A percentile compares a stretch with the other conserved stretches of the same genome.
phyloP scores from a whole-genome alignment of 2,888 invertebrate species.

The Dicycla oo region DNA sequence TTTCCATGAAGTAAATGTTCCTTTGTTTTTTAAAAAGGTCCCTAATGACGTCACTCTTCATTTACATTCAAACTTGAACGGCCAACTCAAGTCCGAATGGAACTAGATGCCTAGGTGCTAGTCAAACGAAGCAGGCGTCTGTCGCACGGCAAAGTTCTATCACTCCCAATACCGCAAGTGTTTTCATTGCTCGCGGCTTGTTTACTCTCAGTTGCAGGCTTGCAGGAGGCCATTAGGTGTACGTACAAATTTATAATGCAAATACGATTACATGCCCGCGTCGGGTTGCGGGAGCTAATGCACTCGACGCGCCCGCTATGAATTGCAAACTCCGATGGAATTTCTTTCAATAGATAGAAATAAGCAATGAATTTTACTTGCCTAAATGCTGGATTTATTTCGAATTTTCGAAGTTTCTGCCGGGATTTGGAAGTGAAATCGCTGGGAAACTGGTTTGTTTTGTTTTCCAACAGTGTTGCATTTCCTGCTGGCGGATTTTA shows the following conservation, averaged over 20 bases:
- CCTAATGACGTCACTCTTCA: background rate
- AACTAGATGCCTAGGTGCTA: conserved; percentile 2
- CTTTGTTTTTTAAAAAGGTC: background rate
- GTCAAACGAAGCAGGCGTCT: conserved; percentile 41
- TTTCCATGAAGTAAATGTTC: background rate
- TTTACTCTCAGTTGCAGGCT: conserved; percentile 81
- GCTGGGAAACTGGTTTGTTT: conserved; percentile 38
- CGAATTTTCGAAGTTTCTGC: conserved; percentile 42
- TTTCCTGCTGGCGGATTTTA: conserved; percentile 42
- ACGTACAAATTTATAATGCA: conserved; percentile 89
- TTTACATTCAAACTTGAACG: conserved; percentile 11
- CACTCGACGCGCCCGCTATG: conserved; percentile 82
- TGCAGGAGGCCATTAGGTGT: conserved; percentile 84
- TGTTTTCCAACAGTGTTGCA: conserved; percentile 44
- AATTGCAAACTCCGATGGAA: conserved; percentile 84
- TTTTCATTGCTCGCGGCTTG: conserved; percentile 69
- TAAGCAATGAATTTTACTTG: conserved; percentile 69
- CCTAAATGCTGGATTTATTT: conserved; percentile 62
- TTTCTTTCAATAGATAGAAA: conserved; percentile 80
- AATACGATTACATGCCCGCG: conserved; percentile 87
- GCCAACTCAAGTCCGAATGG: conserved; percentile 2
- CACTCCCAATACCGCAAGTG: conserved; percentile 66
- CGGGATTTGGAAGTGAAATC: conserved; percentile 55
- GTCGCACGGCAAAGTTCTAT: conserved; percentile 58
- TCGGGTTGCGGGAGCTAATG: conserved; percentile 82